These are phyloP conservation scores for Phyto melanocephala DNA, from an alignment of 2,888 invertebrate species.

Conservation along the genomic window DNA sequence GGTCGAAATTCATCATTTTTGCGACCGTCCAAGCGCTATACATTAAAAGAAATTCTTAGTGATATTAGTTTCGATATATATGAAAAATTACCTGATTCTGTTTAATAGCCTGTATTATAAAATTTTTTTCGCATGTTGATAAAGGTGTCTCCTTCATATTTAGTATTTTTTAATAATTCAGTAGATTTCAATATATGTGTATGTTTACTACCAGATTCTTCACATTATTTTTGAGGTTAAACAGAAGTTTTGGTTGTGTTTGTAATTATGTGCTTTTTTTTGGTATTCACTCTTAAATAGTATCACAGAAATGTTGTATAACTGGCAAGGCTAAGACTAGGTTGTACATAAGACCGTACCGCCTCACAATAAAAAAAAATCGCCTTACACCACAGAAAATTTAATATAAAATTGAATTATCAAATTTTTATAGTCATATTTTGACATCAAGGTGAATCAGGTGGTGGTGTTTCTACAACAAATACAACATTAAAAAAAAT, in stretches of 20 bases:
- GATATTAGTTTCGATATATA: not conserved
- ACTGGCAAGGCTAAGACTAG: not conserved
- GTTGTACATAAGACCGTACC: too few species aligned
- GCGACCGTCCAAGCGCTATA: conserved; percentile 89
- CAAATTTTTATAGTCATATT: too few species aligned
- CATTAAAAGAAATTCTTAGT: not conserved
- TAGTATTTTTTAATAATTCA: conserved; percentile 64
- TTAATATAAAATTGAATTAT: too few species aligned
- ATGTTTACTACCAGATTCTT: not conserved
- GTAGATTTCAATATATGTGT: not conserved
- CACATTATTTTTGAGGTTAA: conserved; percentile 28
- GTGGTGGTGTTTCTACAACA: too few species aligned
- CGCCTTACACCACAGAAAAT: too few species aligned
- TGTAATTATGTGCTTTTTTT: conserved; percentile 2
- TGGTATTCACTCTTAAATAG: not conserved
- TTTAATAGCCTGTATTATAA: conserved; percentile 83
- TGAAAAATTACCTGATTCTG: conserved; percentile 82
- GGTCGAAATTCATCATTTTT: conserved; percentile 86
- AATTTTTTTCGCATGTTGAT: conserved; percentile 86
- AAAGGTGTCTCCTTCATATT: conserved; percentile 83
- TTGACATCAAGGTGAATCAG: too few species aligned
- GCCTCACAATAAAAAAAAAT: too few species aligned
- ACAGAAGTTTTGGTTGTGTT: conserved; percentile 29
- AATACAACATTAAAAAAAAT: too few species aligned
- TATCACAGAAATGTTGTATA: not conserved